These are phyloP conservation scores for Sussaba pulchella DNA, from an alignment of 2,888 invertebrate species.

Conservation along the genomic window DNA sequence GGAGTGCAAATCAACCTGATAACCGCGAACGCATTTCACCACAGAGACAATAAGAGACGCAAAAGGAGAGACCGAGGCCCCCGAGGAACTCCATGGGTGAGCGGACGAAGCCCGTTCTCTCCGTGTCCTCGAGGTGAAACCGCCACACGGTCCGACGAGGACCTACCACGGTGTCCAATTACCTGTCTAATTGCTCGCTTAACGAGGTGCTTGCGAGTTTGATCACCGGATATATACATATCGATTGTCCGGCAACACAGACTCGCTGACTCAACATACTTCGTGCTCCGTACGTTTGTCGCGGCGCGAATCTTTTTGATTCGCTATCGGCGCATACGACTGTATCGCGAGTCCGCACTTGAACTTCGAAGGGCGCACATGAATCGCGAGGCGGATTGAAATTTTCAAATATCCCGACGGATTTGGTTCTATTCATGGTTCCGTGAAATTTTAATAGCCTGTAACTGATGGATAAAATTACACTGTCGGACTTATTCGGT, in stretches of 20 bases:
- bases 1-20: constrained; percentile 5
- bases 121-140: constrained; percentile 25
- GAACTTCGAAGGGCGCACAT: constrained; percentile 40
- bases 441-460: too few species aligned
- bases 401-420: too few species aligned
- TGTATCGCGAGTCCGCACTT: constrained; percentile 23
- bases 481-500: too few species aligned
- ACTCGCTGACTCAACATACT: constrained; percentile 14
- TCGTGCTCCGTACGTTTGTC: constrained; percentile 14
- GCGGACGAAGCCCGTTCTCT: constrained; percentile 40
- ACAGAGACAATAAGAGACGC: constrained; percentile 2
- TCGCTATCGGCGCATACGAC: constrained; percentile 11
- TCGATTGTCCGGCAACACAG: constrained; percentile 59
- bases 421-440: too few species aligned
- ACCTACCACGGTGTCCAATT: constrained; percentile 64
- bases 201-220: constrained; percentile 64
- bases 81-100: constrained; percentile 20
- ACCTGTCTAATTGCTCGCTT: constrained; percentile 65
- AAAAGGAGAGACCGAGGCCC: not conserved
- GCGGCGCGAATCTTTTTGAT: constrained; percentile 48
- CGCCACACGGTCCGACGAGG: constrained; percentile 50
- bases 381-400: too few species aligned
- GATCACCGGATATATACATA: constrained; percentile 60
- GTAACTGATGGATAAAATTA: too few species aligned
- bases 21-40: constrained; percentile 1